These are phyloP conservation scores for Latrodectus elegans DNA, from an alignment of 2,888 invertebrate genomes.

Conservation along the genomic window DNA sequence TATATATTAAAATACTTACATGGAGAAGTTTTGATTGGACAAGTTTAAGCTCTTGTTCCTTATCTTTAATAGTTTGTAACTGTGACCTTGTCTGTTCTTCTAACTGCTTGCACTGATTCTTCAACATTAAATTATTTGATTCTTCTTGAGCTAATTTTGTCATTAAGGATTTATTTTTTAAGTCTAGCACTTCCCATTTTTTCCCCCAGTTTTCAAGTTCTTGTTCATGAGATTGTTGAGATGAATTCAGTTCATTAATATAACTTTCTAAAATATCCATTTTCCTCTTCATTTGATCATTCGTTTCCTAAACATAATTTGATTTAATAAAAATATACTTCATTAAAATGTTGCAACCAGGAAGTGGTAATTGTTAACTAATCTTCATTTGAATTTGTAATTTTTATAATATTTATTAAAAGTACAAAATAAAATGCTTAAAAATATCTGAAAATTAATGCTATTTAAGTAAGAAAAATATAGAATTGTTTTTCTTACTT, in stretches of 20 bases:
- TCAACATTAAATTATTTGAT: conserved; percentile 6
- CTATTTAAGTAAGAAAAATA: too few relatives aligned
- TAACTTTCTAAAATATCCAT: conserved; percentile 37
- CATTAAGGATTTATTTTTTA: conserved; percentile 26
- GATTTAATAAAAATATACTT: not conserved
- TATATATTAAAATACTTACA: conserved; percentile 33
- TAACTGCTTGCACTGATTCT: conserved; percentile 16
- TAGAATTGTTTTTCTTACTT: too few relatives aligned
- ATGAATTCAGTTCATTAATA: conserved; percentile 45
- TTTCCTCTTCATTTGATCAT: conserved; percentile 52
- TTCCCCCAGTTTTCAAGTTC: conserved; percentile 43
- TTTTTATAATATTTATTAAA: too few relatives aligned
- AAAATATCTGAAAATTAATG: too few relatives aligned
- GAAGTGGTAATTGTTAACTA: too few relatives aligned
- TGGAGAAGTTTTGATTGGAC: conserved; percentile 37
- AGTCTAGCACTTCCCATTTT: conserved; percentile 34
- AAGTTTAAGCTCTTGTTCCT: conserved; percentile 37
- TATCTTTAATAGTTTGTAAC: conserved; percentile 20
- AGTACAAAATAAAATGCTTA: too few relatives aligned
- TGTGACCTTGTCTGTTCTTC: conserved; percentile 20
- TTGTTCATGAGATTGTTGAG: conserved; percentile 13
- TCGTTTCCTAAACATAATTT: conserved; percentile 38
- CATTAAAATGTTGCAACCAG: too few relatives aligned
- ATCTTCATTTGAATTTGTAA: too few relatives aligned
- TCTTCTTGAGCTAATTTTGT: conserved; percentile 40